phyloP scores from a whole-genome alignment of 1,140 invertebrate species.

The Formica selysi region DNA sequence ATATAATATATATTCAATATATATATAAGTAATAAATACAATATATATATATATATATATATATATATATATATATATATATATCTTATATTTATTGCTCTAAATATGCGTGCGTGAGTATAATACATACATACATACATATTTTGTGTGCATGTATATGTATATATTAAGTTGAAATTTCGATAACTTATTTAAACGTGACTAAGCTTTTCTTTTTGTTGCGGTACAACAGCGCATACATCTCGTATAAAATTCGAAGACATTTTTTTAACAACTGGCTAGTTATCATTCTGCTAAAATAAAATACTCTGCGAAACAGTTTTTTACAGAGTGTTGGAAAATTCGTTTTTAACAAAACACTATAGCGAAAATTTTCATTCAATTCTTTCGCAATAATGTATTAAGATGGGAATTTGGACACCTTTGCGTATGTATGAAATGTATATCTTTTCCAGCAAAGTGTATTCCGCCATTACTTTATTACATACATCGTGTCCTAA shows the following conservation, averaged over 20 bases:
- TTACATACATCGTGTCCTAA: constrained; percentile 38
- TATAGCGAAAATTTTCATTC: not conserved
- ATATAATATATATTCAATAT: too few relatives aligned
- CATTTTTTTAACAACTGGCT: constrained; percentile 59
- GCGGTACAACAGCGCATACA: constrained; percentile 43
- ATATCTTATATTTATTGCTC: too few relatives aligned
- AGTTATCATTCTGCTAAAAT: constrained; percentile 35
- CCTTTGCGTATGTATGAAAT: not conserved
- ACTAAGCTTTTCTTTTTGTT: constrained; percentile 65
- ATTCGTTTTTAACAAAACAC: not conserved
- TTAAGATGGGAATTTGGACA: not conserved
- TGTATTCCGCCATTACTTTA: not conserved
- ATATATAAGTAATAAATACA: too few relatives aligned
- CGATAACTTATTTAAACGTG: constrained; percentile 67
- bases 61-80: too few relatives aligned
- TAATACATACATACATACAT: too few relatives aligned
- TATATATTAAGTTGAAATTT: constrained; percentile 51
- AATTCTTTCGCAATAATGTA: not conserved
- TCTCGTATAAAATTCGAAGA: constrained; percentile 74
- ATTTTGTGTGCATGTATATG: too few relatives aligned
- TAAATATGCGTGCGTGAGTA: too few relatives aligned
- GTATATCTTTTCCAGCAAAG: not conserved
- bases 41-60: constrained; percentile 55
- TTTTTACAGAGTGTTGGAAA: not conserved
- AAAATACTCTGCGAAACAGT: constrained; percentile 12